These are phyloP conservation scores for Drosophila arizonae DNA, from an alignment of 1,140 invertebrate genomes.

Conservation along the genomic window DNA sequence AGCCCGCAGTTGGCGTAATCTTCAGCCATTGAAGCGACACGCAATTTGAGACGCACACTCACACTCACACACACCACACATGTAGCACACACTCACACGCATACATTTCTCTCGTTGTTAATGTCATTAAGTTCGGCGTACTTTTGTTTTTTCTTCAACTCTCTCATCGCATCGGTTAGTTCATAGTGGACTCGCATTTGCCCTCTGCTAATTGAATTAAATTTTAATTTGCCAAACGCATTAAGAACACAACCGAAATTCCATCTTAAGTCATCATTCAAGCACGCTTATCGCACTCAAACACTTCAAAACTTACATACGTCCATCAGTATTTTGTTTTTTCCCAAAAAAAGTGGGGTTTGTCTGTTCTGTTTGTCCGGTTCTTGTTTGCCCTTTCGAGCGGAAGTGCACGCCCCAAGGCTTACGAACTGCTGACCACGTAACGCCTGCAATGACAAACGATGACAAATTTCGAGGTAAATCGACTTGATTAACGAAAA, in stretches of 20 bases:
- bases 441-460: constrained; percentile 2
- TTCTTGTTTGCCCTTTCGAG: not conserved
- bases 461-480: constrained; percentile 5
- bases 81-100: too few relatives aligned
- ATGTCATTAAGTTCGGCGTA: constrained; percentile 19
- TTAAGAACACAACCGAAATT: constrained; percentile 42
- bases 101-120: not conserved
- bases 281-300: constrained; percentile 45
- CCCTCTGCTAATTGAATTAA: constrained; percentile 70
- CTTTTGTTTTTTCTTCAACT: constrained; percentile 10
- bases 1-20: constrained; percentile 4
- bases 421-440: not conserved
- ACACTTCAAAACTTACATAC: constrained; percentile 13
- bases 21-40: constrained; percentile 16
- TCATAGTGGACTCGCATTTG: constrained; percentile 21
- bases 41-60: constrained; percentile 20
- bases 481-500: not conserved
- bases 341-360: not conserved
- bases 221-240: constrained; percentile 68
- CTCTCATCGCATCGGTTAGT: not conserved
- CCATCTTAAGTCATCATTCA: constrained; percentile 4
- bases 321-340: not conserved
- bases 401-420: not conserved
- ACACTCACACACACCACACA: not conserved
- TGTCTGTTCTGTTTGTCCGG: constrained; percentile 5